These are phyloP conservation scores for Mimachlamys varia DNA, from an alignment of 2,888 invertebrate species.

Conservation along the genomic window DNA sequence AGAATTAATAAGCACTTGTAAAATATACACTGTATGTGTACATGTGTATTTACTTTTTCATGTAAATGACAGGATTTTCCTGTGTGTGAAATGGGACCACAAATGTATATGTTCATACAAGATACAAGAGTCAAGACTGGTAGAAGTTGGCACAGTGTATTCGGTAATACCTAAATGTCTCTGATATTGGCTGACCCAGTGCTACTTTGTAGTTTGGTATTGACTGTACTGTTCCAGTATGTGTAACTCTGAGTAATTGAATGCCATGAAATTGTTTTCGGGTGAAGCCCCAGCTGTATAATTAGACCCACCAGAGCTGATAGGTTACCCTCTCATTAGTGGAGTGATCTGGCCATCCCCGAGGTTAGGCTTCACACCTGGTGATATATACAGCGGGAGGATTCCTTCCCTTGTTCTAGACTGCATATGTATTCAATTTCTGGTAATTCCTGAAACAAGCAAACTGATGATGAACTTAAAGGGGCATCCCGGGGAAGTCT, in stretches of 20 bases:
- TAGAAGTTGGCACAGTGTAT: background rate
- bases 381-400: background rate
- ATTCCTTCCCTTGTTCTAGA: background rate
- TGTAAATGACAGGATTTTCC: background rate
- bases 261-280: slow-evolving; percentile 14
- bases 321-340: slow-evolving; percentile 22
- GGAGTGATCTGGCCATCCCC: background rate
- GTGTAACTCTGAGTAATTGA: slow-evolving; percentile 14
- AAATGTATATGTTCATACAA: background rate
- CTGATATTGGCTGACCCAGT: background rate
- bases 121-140: too few relatives aligned
- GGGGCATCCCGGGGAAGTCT: too few relatives aligned
- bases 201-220: background rate
- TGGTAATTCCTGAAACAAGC: background rate
- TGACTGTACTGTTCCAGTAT: background rate
- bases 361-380: slow-evolving; percentile 4
- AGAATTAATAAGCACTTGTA: background rate
- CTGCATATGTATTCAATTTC: background rate
- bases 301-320: background rate
- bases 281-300: slow-evolving; percentile 23
- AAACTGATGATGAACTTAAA: too few relatives aligned
- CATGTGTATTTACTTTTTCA: background rate
- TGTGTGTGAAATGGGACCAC: background rate
- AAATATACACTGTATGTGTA: too few relatives aligned
- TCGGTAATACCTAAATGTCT: background rate